Base-by-base conservation (phyloP, 2,113 vertebrate genomes). In the Nettapus auritus region DNA sequence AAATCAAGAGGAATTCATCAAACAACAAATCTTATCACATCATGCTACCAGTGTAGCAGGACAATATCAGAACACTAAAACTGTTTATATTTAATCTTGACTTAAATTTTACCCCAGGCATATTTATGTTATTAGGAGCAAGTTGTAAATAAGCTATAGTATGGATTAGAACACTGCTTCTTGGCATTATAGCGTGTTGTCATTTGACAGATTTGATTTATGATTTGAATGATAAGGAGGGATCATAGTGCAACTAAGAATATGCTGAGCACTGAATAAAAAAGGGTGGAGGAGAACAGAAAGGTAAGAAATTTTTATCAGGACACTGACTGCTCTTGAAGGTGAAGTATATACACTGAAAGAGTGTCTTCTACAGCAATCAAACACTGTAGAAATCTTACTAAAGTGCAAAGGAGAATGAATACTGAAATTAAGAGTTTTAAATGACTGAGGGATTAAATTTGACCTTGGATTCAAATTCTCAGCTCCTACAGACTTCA, bases 401-500 rank as follows among this genome's bases (percentile, higher is more conserved):
- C 19, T 67, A 42, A 66, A 33, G 31, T 68, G 73, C 33, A 60
- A 80, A 80, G 42, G 46, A 90, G 83, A 25, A 46, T 25, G 42
- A 88, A 82, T 77, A 67, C 21, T 67, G 50, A 94, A 88, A 74
- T 67, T 70, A 79, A 76, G 86, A 88, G 16, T 8, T 85, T 93
- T 90, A 93, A 90, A 76, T 82, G 26, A 50, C 36, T 91, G 21
- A 90, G 28, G 34, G 23, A 88, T 86, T 87, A 82, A 91, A 88
- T 79, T 87, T 3, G 9, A 82, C 48, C 71, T 62, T 77, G 36
- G 55, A 79, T 44, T 82, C 67, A 85, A 93, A 55, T 77, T 82
- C 15, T 77, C 50, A 77, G 33, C 52, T 79, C n/a, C 44, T 68
- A 62, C 78, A 64, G 57, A 80, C 59, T 69, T 79, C 19, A 75